Conservation (phyloP, 2,797 vertebrate genomes). For the Sorex maritimensis region DNA sequence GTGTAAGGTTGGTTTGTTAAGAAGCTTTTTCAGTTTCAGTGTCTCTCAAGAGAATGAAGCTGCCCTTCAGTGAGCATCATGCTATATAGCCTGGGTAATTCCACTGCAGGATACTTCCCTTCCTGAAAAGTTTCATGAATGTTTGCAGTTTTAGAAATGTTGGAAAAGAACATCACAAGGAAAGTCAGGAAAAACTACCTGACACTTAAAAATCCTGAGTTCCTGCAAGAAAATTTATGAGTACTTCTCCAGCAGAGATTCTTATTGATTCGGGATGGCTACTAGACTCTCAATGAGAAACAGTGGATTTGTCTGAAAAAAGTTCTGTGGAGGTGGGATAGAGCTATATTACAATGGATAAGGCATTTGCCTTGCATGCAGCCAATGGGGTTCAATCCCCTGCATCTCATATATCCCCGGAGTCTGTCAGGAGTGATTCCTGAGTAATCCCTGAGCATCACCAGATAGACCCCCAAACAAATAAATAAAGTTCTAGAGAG, state of each 20-base stretch:
- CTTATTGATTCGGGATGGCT: background rate
- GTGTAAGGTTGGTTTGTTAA: background rate
- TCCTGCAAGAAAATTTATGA: slow-evolving; percentile 37
- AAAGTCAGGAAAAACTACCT: background rate
- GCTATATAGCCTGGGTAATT: background rate
- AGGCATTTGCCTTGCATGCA: no score
- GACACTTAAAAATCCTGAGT: slow-evolving; percentile 17
- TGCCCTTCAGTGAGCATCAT: background rate
- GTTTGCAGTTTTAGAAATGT: background rate
- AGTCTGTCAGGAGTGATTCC: no score
- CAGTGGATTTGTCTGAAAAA: no score
- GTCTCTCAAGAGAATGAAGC: background rate
- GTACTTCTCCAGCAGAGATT: background rate
- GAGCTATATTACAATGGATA: no score
- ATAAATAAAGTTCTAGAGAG: no score
- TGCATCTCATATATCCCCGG: no score
- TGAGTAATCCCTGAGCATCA: no score
- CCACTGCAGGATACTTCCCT: background rate
- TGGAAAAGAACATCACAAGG: background rate
- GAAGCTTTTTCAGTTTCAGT: background rate
- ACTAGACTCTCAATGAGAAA: background rate
- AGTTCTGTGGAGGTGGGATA: no score
- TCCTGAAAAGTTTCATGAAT: slow-evolving; percentile 34
- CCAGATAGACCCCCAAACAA: no score
- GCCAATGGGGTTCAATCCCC: no score